phyloP scores from a whole-genome alignment of 2,888 invertebrate species.

The Polia nebulosa region DNA sequence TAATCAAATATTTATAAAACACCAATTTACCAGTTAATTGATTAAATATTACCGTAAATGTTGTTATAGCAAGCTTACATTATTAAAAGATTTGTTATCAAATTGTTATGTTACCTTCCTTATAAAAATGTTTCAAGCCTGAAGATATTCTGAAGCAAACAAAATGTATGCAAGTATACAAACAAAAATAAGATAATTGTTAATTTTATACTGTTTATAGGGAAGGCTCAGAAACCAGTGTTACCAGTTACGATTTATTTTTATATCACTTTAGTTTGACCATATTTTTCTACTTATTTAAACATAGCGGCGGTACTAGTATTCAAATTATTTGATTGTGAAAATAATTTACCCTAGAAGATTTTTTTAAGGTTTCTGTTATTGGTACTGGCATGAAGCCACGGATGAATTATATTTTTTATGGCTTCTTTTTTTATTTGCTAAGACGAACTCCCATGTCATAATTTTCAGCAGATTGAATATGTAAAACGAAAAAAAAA shows the following conservation, averaged over 20 bases:
- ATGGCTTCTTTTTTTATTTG: neutral
- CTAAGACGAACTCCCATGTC: no score
- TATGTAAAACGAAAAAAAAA: conserved; percentile 13
- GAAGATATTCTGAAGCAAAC: neutral
- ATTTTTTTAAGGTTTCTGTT: neutral
- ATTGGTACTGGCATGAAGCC: neutral
- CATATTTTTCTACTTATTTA: conserved; percentile 11
- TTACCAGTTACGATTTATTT: conserved; percentile 23
- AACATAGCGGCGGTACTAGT: conserved; percentile 7
- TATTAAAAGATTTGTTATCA: conserved; percentile 4
- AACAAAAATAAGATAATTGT: neutral
- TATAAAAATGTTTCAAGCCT: conserved; percentile 1
- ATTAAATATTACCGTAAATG: conserved; percentile 21
- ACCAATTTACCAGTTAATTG: conserved; percentile 20
- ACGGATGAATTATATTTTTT: neutral
- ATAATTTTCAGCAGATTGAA: neutral
- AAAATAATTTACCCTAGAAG: neutral
- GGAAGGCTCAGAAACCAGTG: neutral
- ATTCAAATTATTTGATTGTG: neutral
- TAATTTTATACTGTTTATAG: conserved; percentile 1
- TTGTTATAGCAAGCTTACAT: conserved; percentile 24
- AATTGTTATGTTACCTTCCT: conserved; percentile 4
- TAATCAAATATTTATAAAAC: conserved; percentile 19
- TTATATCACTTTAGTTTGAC: conserved; percentile 5
- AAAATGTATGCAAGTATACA: conserved; percentile 6